Conservation (phyloP, 2,888 invertebrate species). For the Balanococcus diminutus region DNA sequence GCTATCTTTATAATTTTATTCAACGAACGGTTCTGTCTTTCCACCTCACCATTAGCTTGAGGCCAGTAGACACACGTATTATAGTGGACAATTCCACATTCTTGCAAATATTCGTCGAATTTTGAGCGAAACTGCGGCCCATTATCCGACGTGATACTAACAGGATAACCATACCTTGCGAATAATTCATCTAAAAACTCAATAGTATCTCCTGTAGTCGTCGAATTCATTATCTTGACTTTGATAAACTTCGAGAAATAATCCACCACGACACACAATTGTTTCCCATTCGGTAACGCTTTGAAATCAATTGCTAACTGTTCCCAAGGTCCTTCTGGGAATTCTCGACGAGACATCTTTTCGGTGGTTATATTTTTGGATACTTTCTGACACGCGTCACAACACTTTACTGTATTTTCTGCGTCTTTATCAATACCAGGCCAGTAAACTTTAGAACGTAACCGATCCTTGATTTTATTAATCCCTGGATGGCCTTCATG, state of each 20-base stretch:
- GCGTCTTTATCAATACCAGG: slow-evolving; percentile 28
- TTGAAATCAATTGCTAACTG: slow-evolving; percentile 40
- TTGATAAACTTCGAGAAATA: slow-evolving; percentile 36
- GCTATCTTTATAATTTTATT: slow-evolving; percentile 34
- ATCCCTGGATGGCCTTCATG: slow-evolving; percentile 55
- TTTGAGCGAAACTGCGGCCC: background rate
- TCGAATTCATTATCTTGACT: background rate
- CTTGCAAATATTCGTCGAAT: background rate
- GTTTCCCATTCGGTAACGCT: background rate
- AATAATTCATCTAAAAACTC: background rate
- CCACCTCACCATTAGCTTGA: slow-evolving; percentile 41
- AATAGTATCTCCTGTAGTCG: background rate
- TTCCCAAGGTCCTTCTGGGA: slow-evolving; percentile 40
- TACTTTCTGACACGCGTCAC: slow-evolving; percentile 46
- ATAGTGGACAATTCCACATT: background rate
- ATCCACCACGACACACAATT: slow-evolving; percentile 26
- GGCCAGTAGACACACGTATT: slow-evolving; percentile 6
- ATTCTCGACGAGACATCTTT: background rate
- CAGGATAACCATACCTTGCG: background rate
- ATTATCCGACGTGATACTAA: background rate
- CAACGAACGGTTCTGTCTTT: background rate
- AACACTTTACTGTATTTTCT: background rate
- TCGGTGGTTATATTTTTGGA: background rate
- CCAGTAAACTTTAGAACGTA: slow-evolving; percentile 53
- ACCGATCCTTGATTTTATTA: slow-evolving; percentile 46